phyloP scores from a whole-genome alignment of 1,140 invertebrate species.

The Schlechtendalia chinensis region DNA sequence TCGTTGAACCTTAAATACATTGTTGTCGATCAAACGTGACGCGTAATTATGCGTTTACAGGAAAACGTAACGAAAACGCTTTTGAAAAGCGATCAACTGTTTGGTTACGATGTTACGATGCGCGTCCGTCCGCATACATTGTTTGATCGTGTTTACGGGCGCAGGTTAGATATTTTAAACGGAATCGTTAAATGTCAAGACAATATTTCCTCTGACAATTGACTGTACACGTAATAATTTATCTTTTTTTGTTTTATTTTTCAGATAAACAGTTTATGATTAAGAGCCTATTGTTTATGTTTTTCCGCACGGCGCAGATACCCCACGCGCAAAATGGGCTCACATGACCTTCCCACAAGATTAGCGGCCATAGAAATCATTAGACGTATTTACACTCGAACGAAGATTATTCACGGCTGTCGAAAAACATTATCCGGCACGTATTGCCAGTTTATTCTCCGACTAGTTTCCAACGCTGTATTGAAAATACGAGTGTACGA shows the following conservation, averaged over 20 bases:
- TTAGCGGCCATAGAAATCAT: slow-evolving; percentile 7
- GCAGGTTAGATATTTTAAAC: background rate
- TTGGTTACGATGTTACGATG: background rate
- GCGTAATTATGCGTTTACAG: too few relatives aligned
- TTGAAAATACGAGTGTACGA: too few relatives aligned
- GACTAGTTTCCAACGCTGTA: too few relatives aligned
- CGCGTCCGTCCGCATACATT: too few relatives aligned
- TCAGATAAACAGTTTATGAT: background rate
- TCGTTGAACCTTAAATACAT: too few relatives aligned
- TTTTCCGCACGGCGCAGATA: background rate
- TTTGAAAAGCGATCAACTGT: background rate
- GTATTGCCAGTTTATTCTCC: too few relatives aligned
- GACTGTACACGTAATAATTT: background rate
- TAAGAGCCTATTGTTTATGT: background rate
- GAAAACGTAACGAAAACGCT: too few relatives aligned
- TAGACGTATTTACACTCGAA: background rate
- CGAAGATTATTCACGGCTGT: background rate
- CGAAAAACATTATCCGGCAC: background rate
- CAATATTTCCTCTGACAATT: background rate
- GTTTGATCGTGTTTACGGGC: too few relatives aligned
- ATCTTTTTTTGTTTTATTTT: background rate
- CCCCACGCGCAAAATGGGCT: background rate
- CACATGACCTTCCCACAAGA: slow-evolving; percentile 8
- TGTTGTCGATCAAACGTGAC: too few relatives aligned
- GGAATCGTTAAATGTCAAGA: background rate